Base-by-base conservation (phyloP, 2,888 invertebrate genomes). In the Clusia tigrina region DNA sequence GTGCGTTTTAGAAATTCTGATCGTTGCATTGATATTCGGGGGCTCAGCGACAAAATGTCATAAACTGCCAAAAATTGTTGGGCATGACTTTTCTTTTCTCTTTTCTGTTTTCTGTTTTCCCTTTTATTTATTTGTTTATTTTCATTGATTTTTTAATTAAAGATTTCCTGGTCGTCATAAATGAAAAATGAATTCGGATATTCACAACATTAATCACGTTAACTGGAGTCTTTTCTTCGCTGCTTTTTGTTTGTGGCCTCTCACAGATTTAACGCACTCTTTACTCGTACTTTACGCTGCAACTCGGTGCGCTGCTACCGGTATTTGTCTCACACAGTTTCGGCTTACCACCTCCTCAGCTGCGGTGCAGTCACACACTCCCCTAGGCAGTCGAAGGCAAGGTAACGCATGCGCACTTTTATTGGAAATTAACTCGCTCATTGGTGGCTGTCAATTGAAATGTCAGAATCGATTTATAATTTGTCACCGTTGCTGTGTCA, bases 371-470 rank as follows among this genome's bases (percentile, higher is more conserved):
- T 12, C n/a, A n/a, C n/a, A n/a, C n/a, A n/a, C n/a, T n/a, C n/a
- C n/a, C n/a, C 32, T 12, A 32, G 32, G 12, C 32, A 32, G 12
- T 12, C 5, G 12, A 32, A 5, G 12, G 32, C 32, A 32, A 32
- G n/a, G 6, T 22, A 20, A 22, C 48, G 22, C 48, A 48, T 48
- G 48, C 53, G 46, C 51, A 48, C 48, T 9, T 15, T 48, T 48
- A 48, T 71, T 73, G 72, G 70, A 76, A 76, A 76, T 76, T 77
- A 76, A 77, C 77, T 74, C 77, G 73, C 76, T 74, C 77, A 77
- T 77, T 77, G 78, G 77, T 73, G 73, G 74, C 77, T 77, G 77
- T 77, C 77, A 78, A 73, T 77, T 72, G 78, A 78, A 77, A 76
- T 78, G 77, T 78, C 77, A 77, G 71, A 73, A 76, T 71, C 78